These are phyloP conservation scores for Anagyrus pseudococci DNA, from an alignment of 2,888 invertebrate species.

Conservation along the genomic window DNA sequence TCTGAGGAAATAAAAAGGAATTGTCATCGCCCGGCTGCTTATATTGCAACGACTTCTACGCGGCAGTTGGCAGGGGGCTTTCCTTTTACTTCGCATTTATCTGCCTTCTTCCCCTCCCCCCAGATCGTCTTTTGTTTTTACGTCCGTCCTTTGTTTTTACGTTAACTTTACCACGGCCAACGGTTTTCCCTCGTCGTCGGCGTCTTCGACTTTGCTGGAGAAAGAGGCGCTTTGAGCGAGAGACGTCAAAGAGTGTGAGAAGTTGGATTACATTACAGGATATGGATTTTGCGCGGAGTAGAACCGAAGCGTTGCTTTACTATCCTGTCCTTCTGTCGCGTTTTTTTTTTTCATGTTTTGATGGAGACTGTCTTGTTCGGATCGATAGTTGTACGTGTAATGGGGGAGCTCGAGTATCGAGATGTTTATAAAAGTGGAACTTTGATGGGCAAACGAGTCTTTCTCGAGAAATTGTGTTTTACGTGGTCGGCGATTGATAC, in stretches of 20 bases:
- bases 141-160: constrained; percentile 50
- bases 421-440: too few relatives aligned
- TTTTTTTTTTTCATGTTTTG: too few relatives aligned
- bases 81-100: constrained; percentile 23
- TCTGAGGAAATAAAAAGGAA: constrained; percentile 55
- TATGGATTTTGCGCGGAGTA: too few relatives aligned
- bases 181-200: constrained; percentile 24
- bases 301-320: too few relatives aligned
- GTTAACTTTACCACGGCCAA: constrained; percentile 43
- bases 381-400: too few relatives aligned
- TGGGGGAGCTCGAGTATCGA: too few relatives aligned
- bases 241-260: neutral
- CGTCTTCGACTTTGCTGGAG: neutral
- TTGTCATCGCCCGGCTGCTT: constrained; percentile 51
- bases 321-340: too few relatives aligned
- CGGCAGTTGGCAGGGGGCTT: neutral
- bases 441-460: too few relatives aligned
- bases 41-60: constrained; percentile 23
- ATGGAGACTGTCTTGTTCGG: too few relatives aligned
- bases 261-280: too few relatives aligned
- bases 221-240: neutral
- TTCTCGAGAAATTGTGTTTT: too few relatives aligned
- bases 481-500: too few relatives aligned
- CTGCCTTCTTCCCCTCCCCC: neutral
- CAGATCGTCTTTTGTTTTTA: constrained; percentile 35